phyloP scores from a whole-genome alignment of 2,888 invertebrate species.

The Pinctada fucata region DNA sequence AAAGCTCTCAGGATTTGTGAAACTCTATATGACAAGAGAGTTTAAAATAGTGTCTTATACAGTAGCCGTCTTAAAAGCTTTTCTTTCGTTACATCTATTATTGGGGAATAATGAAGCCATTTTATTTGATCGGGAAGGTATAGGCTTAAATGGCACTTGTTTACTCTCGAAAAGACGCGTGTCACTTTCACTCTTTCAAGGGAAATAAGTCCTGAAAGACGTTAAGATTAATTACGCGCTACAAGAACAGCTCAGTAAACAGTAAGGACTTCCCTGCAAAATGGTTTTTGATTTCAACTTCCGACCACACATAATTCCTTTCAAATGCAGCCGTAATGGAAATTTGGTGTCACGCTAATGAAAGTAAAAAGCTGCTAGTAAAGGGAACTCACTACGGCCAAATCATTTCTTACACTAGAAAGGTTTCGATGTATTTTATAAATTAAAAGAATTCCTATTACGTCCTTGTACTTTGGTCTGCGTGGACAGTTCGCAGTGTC shows the following conservation, averaged over 20 bases:
- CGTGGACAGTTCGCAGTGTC: too few species aligned
- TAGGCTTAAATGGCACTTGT: neutral
- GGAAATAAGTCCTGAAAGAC: neutral
- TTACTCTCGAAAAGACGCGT: neutral
- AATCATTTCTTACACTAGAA: too few species aligned
- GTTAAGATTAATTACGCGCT: neutral
- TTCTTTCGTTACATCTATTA: neutral
- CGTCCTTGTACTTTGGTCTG: too few species aligned
- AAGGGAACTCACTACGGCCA: too few species aligned
- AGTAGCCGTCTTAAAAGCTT: neutral
- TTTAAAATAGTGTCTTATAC: too few species aligned
- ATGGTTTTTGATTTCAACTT: conserved; percentile 1
- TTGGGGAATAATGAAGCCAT: neutral
- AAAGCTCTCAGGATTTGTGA: too few species aligned
- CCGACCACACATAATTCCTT: neutral
- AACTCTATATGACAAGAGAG: too few species aligned
- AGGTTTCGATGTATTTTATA: too few species aligned
- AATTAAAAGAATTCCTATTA: too few species aligned
- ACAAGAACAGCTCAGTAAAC: neutral
- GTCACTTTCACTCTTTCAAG: neutral
- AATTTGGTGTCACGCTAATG: neutral
- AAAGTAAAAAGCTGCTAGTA: neutral
- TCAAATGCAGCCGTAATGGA: neutral
- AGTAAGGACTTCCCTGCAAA: neutral
- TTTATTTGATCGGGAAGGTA: neutral